Percentiles rank a stretch among this genome's conserved stretches.
Evolutionary conservation across 2,113 vertebrate species (phyloP).

Genomic region (Colaptes auratus): DNA sequence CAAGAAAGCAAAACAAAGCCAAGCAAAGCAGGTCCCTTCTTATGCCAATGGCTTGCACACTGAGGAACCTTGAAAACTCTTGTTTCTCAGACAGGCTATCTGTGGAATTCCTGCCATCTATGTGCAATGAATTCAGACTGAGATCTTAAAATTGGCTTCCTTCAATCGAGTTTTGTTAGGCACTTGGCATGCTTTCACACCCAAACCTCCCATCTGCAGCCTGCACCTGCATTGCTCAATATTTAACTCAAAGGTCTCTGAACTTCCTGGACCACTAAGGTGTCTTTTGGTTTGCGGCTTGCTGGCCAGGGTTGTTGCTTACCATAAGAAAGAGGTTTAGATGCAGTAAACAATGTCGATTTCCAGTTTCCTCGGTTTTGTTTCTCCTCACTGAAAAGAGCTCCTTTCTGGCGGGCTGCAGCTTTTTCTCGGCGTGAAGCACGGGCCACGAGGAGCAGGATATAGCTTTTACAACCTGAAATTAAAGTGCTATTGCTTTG

Average conservation of each 20-base stretch:
- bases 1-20: background rate
- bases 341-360: background rate
- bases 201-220: constrained; percentile 69
- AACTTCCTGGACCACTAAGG: constrained; percentile 59
- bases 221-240: constrained; percentile 72
- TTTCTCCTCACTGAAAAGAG: constrained; percentile 42
- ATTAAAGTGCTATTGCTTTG: constrained; percentile 46
- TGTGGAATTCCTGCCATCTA: constrained; percentile 58
- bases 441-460: background rate
- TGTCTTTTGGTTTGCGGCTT: constrained; percentile 45
- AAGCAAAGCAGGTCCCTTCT: constrained; percentile 9
- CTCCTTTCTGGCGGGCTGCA: constrained; percentile 33
- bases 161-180: constrained; percentile 73
- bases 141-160: constrained; percentile 70
- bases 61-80: constrained; percentile 29
- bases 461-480: constrained; percentile 55
- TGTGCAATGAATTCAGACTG: constrained; percentile 48
- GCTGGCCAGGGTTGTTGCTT: background rate
- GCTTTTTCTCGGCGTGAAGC: constrained; percentile 28
- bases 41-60: background rate
- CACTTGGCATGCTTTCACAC: constrained; percentile 67
- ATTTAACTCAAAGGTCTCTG: constrained; percentile 41
- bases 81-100: constrained; percentile 48
- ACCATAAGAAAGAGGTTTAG: background rate
- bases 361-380: constrained; percentile 43